Conservation (phyloP, 2,797 vertebrate genomes). For the Mastacembelus armatus region DNA sequence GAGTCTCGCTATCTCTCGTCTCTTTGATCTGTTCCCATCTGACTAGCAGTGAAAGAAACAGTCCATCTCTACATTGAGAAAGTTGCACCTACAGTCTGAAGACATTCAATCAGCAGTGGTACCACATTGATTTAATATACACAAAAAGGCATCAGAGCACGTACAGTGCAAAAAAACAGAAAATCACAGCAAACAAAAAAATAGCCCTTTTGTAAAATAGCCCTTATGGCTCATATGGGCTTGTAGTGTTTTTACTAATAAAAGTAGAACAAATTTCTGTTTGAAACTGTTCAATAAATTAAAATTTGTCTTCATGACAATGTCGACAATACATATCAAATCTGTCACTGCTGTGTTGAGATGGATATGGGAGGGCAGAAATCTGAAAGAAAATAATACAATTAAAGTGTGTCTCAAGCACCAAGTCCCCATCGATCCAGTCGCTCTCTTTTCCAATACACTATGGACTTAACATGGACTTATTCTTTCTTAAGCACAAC, state of each 20-base stretch:
- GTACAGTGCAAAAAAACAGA: too few species aligned
- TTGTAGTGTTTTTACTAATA: conserved; percentile 54
- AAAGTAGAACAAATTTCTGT: conserved; percentile 67
- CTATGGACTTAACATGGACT: conserved; percentile 80
- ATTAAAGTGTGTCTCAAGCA: conserved; percentile 73
- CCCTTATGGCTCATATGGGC: conserved; percentile 25
- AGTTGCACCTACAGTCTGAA: conserved; percentile 62
- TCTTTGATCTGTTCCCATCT: conserved; percentile 82
- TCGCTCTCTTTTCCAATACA: conserved; percentile 73
- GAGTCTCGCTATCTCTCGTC: conserved; percentile 66
- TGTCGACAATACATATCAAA: conserved; percentile 74
- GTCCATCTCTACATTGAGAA: conserved; percentile 66
- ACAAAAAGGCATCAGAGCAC: conserved; percentile 42
- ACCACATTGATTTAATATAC: conserved; percentile 27
- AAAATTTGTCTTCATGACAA: conserved; percentile 73
- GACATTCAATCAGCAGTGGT: conserved; percentile 33
- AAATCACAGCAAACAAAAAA: conserved; percentile 8
- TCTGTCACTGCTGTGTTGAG: conserved; percentile 70
- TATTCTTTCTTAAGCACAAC: conserved; percentile 82
- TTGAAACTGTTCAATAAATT: conserved; percentile 75
- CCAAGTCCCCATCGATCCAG: conserved; percentile 71
- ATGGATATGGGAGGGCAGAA: conserved; percentile 71
- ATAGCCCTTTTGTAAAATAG: conserved; percentile 21
- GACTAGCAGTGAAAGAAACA: conserved; percentile 60
- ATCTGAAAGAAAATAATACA: conserved; percentile 77